Evolutionary conservation across 2,113 vertebrate species (phyloP).

Genomic region (Tragelaphus scriptus): DNA sequence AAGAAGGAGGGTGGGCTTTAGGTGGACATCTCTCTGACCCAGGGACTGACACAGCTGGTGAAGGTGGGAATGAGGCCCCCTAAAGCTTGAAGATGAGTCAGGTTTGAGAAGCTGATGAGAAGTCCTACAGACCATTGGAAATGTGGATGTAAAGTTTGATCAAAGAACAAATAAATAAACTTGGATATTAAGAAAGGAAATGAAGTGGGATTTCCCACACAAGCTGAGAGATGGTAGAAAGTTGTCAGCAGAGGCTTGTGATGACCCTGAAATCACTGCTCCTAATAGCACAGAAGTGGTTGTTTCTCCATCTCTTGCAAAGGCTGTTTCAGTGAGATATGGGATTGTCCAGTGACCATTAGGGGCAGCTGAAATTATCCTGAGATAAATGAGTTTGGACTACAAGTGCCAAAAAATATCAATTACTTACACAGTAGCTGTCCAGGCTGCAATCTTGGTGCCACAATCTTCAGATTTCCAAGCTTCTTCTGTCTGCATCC

Average conservation of each 20-base stretch:
- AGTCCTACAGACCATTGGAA: neutral
- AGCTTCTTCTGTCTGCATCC: neutral
- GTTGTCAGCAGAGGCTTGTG: fast-evolving
- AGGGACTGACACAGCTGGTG: too few species aligned
- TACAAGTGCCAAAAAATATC: neutral
- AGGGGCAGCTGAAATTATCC: neutral
- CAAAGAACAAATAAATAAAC: neutral
- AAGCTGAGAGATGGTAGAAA: neutral
- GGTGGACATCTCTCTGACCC: neutral
- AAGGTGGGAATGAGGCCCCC: neutral
- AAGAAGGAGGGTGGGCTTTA: neutral
- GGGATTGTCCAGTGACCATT: neutral
- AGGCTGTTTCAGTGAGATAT: neutral
- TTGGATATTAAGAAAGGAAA: neutral
- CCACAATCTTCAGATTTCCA: neutral
- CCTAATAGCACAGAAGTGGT: neutral
- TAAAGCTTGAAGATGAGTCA: neutral
- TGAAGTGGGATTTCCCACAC: neutral
- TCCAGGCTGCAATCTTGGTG: neutral
- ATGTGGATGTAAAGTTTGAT: neutral
- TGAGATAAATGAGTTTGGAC: neutral
- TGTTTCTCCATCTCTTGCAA: neutral
- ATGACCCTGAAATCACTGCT: neutral
- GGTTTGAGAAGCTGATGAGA: neutral
- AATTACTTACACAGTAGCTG: neutral